A percentile compares a stretch with the other conserved stretches of the same genome.
Evolutionary conservation across 2,888 invertebrate genomes (phyloP).

Genomic region (Hypomecis punctinalis): DNA sequence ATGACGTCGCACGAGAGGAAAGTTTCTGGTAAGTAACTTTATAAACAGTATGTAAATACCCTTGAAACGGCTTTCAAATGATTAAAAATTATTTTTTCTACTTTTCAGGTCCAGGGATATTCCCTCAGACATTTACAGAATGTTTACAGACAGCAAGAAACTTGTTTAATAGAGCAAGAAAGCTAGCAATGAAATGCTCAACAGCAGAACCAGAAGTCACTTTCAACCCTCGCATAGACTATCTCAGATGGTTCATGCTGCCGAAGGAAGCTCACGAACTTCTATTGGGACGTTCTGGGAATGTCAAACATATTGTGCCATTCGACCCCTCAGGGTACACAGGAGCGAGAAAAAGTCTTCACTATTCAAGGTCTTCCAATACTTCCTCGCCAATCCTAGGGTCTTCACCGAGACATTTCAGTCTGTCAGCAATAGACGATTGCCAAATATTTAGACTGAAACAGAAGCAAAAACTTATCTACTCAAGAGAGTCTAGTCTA

Average conservation of each 20-base stretch:
- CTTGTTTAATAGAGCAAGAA: slow-evolving; percentile 90
- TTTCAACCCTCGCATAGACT: slow-evolving; percentile 88
- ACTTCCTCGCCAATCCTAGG: slow-evolving; percentile 80
- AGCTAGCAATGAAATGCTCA: slow-evolving; percentile 90
- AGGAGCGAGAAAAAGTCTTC: slow-evolving; percentile 79
- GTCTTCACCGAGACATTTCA: slow-evolving; percentile 87
- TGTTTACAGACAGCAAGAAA: slow-evolving; percentile 92
- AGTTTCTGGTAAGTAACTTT: slow-evolving; percentile 80
- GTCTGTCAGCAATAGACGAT: slow-evolving; percentile 88
- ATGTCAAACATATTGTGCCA: slow-evolving; percentile 91
- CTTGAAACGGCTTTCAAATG: neutral
- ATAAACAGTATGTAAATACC: neutral
- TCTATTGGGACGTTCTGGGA: slow-evolving; percentile 89
- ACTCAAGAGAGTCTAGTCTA: slow-evolving; percentile 75
- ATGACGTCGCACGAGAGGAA: slow-evolving; percentile 90
- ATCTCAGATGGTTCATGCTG: slow-evolving; percentile 94
- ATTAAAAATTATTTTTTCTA: slow-evolving; percentile 26
- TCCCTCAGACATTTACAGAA: slow-evolving; percentile 90
- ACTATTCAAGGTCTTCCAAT: slow-evolving; percentile 67
- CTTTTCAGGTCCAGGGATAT: slow-evolving; percentile 86
- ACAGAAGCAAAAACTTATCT: slow-evolving; percentile 73
- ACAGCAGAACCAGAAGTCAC: slow-evolving; percentile 90
- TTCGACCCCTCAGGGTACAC: slow-evolving; percentile 88
- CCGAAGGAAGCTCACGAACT: slow-evolving; percentile 94
- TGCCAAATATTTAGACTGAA: slow-evolving; percentile 78